Evolutionary conservation across 2,888 invertebrate species (phyloP), one percentile per base, ranked within the genome.

Genomic region (Noctua comes): DNA sequence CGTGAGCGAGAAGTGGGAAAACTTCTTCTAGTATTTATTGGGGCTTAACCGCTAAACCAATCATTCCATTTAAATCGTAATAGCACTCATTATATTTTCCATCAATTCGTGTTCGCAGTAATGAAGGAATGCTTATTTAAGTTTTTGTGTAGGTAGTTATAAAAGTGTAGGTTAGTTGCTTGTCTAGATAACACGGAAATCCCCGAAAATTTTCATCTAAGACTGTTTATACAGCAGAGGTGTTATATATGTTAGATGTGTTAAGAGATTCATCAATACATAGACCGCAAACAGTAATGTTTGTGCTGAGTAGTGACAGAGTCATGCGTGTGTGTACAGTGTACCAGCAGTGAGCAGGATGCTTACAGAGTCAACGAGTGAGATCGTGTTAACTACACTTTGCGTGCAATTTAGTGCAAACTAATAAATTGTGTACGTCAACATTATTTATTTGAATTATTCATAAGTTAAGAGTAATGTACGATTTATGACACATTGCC

Each of bases 221-320:
- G 31, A 21, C 13, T 31, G 31, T 62, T 18, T 40, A 27, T 27
- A 66, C 3, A 57, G 27, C 40, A 16, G 31, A 13, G 1, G 13
- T 62, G n/a, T 77, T 54, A 16, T 48, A 21, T 59, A 16, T 59
- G 59, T 59, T n/a, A 21, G 24, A 48, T 27, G 31, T 57, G 57
- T 73, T 57, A 43, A 36, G 40, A 51, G 36, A 51, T 76, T 48
- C 48, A 36, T 36, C 68, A 70, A 76, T 76, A 82, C 66, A 36
- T 70, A n/a, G 51, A 46, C 51, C 76, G 36, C 81, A 46, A 59
- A 31, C 43, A 46, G 16, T 48, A 21, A 18, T 73, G 31, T 46
- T 51, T 24, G 54, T 36, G 46, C 36, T 64, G 27, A 43, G 6
- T 43, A 31, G 24, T 48, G 54, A 40, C 40, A 6, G 24, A 72